These are phyloP conservation scores for Pyrochroa serraticornis DNA, from an alignment of 2,888 invertebrate species.

Conservation along the genomic window DNA sequence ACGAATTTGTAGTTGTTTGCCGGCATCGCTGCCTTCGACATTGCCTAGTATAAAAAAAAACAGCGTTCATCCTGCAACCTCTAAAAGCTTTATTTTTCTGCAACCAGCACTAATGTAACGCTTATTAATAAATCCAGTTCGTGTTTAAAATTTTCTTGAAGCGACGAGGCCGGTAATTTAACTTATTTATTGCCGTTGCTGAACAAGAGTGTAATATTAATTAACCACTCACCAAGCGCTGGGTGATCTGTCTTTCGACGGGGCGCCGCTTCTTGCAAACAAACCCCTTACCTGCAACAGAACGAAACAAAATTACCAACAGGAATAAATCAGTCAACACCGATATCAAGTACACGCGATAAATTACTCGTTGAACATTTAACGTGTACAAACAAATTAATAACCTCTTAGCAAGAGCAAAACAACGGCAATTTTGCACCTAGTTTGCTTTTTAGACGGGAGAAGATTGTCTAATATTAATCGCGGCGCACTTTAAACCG, in stretches of 20 bases:
- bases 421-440: no score
- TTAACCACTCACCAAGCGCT: constrained; percentile 50
- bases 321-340: constrained; percentile 37
- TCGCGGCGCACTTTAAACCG: no score
- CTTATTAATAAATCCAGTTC: constrained; percentile 14
- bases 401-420: no score
- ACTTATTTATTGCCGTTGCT: constrained; percentile 51
- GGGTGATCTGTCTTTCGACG: constrained; percentile 50
- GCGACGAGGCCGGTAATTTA: constrained; percentile 44
- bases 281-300: constrained; percentile 49
- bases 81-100: neutral
- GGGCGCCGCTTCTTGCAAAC: constrained; percentile 25
- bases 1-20: no score
- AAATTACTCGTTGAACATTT: neutral
- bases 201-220: constrained; percentile 54
- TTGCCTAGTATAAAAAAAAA: no score
- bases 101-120: neutral
- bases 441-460: no score
- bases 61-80: no score
- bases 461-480: no score
- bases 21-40: no score
- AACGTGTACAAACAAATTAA: no score
- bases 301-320: constrained; percentile 39
- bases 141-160: constrained; percentile 41
- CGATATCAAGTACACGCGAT: neutral